A percentile compares a stretch with the other conserved stretches of the same genome.
Conservation (phyloP, 2,797 vertebrate genomes). For the Sebastes vulpes region DNA sequence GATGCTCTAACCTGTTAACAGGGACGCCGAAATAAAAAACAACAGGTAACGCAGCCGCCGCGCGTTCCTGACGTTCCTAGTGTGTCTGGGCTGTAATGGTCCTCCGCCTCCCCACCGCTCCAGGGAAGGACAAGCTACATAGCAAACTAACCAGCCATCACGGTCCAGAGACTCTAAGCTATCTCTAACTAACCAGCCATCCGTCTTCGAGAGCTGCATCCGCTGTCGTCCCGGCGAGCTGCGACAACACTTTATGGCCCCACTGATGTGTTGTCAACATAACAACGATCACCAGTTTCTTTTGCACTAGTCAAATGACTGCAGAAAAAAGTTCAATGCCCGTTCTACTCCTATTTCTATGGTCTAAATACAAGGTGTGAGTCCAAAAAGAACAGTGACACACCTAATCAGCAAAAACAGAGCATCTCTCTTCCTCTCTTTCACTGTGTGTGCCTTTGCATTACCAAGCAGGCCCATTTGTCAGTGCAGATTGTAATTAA, state of each 20-base stretch:
- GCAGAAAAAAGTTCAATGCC: neutral
- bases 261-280: neutral
- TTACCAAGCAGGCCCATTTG: constrained; percentile 73
- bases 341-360: neutral
- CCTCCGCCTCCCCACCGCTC: no score
- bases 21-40: no score
- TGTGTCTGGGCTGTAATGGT: no score
- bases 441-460: constrained; percentile 24
- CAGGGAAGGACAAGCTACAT: no score
- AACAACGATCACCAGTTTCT: neutral
- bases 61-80: no score
- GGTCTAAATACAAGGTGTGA: constrained; percentile 18
- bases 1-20: no score
- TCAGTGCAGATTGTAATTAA: constrained; percentile 79
- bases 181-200: neutral
- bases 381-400: constrained; percentile 43
- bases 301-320: neutral
- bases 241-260: neutral
- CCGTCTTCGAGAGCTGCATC: neutral
- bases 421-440: constrained; percentile 32
- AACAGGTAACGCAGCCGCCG: no score
- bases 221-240: neutral
- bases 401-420: constrained; percentile 58
- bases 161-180: neutral
- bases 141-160: neutral